phyloP scores from a whole-genome alignment of 1,140 invertebrate genomes.

The Chymomyza costata region DNA sequence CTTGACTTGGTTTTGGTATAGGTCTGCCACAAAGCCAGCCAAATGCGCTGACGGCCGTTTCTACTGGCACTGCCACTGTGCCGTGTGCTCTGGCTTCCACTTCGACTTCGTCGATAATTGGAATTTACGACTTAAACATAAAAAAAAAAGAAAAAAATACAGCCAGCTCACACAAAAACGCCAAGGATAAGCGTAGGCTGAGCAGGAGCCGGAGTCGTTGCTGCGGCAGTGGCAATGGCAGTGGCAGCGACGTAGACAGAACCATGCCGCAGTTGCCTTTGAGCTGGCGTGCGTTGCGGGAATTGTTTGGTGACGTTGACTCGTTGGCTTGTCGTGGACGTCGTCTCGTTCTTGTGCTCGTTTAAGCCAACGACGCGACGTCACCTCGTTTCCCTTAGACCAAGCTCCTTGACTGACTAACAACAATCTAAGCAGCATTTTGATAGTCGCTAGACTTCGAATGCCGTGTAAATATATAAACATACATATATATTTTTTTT shows the following conservation, averaged over 20 bases:
- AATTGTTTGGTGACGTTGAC: conserved; percentile 33
- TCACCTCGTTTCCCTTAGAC: conserved; percentile 11
- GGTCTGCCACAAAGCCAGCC: background rate
- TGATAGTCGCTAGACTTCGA: background rate
- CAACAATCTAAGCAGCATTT: too few species aligned
- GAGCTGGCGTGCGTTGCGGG: conserved; percentile 20
- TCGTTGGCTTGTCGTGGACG: background rate
- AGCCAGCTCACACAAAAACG: conserved; percentile 38
- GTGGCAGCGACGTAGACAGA: too few species aligned
- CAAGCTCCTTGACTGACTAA: too few species aligned
- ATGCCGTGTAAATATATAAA: conserved; percentile 69
- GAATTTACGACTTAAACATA: conserved; percentile 72
- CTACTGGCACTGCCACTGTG: conserved; percentile 27
- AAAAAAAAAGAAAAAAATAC: conserved; percentile 46
- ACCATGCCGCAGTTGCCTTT: too few species aligned
- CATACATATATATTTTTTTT: too few species aligned
- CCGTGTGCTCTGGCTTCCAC: conserved; percentile 24
- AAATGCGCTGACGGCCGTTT: conserved; percentile 13
- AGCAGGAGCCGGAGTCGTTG: too few species aligned
- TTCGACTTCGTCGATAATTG: conserved; percentile 68
- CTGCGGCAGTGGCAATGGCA: too few species aligned
- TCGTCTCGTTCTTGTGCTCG: too few species aligned
- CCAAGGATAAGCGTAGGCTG: conserved; percentile 54
- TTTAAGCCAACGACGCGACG: background rate
- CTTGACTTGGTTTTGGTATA: too few species aligned